Percentiles rank a stretch among this genome's conserved stretches.
Evolutionary conservation across 2,888 invertebrate species (phyloP).

Genomic region (Tupiocoris notatus): DNA sequence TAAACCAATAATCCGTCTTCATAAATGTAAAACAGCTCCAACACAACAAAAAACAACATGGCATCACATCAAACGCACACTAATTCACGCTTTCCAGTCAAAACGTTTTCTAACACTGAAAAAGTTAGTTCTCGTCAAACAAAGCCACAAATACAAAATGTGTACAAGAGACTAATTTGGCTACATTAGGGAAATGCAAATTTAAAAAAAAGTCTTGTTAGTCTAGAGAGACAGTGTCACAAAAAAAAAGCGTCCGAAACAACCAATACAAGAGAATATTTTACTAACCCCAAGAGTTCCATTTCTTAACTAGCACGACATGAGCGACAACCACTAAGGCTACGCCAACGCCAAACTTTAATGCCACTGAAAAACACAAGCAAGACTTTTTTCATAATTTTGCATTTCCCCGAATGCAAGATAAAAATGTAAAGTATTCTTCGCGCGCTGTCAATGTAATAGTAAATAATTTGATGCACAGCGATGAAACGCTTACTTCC

Average conservation of each 20-base stretch:
- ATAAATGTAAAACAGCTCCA: too few relatives aligned
- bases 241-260: slow-evolving; percentile 4
- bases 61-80: too few relatives aligned
- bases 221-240: slow-evolving; percentile 15
- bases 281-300: slow-evolving; percentile 68
- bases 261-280: neutral
- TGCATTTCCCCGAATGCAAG: slow-evolving; percentile 37
- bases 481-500: slow-evolving; percentile 47
- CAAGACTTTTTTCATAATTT: slow-evolving; percentile 38
- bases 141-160: slow-evolving; percentile 1
- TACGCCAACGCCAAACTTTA: slow-evolving; percentile 81
- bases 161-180: slow-evolving; percentile 11
- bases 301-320: slow-evolving; percentile 77
- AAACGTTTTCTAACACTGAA: too few relatives aligned
- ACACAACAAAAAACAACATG: too few relatives aligned
- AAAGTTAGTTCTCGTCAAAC: too few relatives aligned
- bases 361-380: slow-evolving; percentile 65
- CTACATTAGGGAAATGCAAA: slow-evolving; percentile 40
- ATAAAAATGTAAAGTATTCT: slow-evolving; percentile 3
- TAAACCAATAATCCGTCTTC: too few relatives aligned
- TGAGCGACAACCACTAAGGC: slow-evolving; percentile 81
- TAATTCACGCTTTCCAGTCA: too few relatives aligned
- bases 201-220: slow-evolving; percentile 28
- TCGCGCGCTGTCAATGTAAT: neutral
- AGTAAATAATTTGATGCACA: neutral